phyloP scores from a whole-genome alignment of 2,888 invertebrate genomes.

The Euzophera pinguis region DNA sequence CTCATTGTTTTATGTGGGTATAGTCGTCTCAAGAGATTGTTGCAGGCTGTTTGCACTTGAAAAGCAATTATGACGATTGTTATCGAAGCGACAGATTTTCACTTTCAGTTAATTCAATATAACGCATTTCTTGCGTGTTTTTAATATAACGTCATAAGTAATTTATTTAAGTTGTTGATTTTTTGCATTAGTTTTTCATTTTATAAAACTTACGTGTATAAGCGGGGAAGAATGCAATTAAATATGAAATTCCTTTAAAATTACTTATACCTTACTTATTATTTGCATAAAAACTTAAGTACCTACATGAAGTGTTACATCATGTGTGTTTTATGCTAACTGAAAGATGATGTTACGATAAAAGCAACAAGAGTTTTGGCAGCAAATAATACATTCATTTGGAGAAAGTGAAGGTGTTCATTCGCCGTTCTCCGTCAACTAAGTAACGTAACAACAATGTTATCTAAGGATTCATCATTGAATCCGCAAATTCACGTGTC shows the following conservation, averaged over 20 bases:
- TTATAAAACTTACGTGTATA: no score
- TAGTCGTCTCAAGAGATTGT: constrained; percentile 2
- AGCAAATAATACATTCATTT: constrained; percentile 29
- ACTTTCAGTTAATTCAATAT: no score
- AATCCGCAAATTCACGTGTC: constrained; percentile 26
- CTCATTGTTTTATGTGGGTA: constrained; percentile 1
- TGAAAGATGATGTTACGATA: constrained; percentile 15
- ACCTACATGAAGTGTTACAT: neutral
- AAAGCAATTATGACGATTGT: neutral
- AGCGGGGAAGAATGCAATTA: no score
- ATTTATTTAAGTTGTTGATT: no score
- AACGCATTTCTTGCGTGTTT: no score
- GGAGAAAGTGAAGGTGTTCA: constrained; percentile 47
- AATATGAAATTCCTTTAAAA: no score
- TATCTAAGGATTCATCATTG: constrained; percentile 23
- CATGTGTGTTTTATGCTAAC: neutral
- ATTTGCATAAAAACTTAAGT: no score
- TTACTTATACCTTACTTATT: no score
- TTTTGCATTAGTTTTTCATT: no score
- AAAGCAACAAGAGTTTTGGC: constrained; percentile 36
- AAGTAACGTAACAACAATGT: constrained; percentile 26
- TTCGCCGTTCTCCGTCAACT: constrained; percentile 25
- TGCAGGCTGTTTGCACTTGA: neutral
- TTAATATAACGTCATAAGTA: no score
- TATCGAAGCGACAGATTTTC: neutral